A percentile compares a stretch with the other conserved stretches of the same genome.
These are phyloP conservation scores for Cyphomyrmex costatus DNA, from an alignment of 1,140 invertebrate species.

Conservation along the genomic window DNA sequence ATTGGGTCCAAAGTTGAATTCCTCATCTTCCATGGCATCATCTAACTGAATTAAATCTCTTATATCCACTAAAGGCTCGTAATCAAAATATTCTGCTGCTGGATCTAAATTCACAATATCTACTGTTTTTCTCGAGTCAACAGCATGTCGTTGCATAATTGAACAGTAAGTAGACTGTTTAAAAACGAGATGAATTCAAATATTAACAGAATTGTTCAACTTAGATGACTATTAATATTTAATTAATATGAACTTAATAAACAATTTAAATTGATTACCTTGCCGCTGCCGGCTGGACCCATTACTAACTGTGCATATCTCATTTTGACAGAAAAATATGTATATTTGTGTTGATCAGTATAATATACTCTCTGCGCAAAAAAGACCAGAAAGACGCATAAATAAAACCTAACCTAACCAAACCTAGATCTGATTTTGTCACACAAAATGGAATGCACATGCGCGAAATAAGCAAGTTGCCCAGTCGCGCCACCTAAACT, in stretches of 20 bases:
- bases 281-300: slow-evolving; percentile 98
- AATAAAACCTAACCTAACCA: too few species aligned
- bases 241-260: slow-evolving; percentile 6
- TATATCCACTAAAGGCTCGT: slow-evolving; percentile 95
- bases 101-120: slow-evolving; percentile 99
- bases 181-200: slow-evolving; percentile 33
- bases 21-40: slow-evolving; percentile 98
- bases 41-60: slow-evolving; percentile 97
- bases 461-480: too few species aligned
- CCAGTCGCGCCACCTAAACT: too few species aligned
- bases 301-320: slow-evolving; percentile 97
- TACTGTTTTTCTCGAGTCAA: slow-evolving; percentile 91
- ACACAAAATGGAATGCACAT: too few species aligned
- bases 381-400: too few species aligned
- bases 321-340: slow-evolving; percentile 87
- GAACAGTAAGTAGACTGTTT: slow-evolving; percentile 97
- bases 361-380: too few species aligned
- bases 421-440: too few species aligned
- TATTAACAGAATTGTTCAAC: slow-evolving; percentile 30
- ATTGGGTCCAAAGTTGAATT: slow-evolving; percentile 98
- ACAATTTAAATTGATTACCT: slow-evolving; percentile 87
- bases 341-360: not conserved
- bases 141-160: slow-evolving; percentile 94
- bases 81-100: slow-evolving; percentile 98
- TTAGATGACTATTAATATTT: slow-evolving; percentile 9